Evolutionary conservation across 1,140 invertebrate species (phyloP).

Genomic region (Dinothrombium tinctorium): DNA sequence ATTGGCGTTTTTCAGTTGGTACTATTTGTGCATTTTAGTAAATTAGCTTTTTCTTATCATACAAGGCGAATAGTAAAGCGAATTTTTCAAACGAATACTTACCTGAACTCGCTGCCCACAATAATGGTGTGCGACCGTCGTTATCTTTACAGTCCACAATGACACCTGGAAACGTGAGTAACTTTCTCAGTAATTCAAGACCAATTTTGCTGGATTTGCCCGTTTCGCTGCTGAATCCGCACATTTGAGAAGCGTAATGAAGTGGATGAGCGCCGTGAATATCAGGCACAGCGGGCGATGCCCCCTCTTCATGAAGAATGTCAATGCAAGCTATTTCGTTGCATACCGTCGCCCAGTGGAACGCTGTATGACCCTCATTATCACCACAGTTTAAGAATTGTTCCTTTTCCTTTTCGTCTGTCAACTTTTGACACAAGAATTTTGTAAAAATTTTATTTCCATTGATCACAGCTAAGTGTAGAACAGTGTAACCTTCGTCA

Average conservation of each 20-base stretch:
- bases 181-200: conserved; percentile 14
- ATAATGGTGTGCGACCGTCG: conserved; percentile 68
- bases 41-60: no score
- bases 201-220: conserved; percentile 23
- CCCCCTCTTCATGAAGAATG: conserved; percentile 53
- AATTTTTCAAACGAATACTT: conserved; percentile 6
- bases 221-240: conserved; percentile 45
- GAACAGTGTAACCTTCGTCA: conserved; percentile 72
- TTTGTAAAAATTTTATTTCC: conserved; percentile 39
- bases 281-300: conserved; percentile 58
- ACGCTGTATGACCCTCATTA: conserved; percentile 77
- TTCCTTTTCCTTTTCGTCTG: neutral
- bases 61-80: no score
- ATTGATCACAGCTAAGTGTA: conserved; percentile 76
- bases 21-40: no score
- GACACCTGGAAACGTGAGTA: conserved; percentile 26
- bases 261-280: conserved; percentile 79
- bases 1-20: no score
- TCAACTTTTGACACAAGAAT: neutral
- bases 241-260: conserved; percentile 92
- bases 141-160: conserved; percentile 61
- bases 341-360: conserved; percentile 96
- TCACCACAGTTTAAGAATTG: conserved; percentile 26
- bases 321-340: conserved; percentile 66
- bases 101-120: conserved; percentile 92